phyloP scores from a whole-genome alignment of 2,113 vertebrate genomes.

The Gallinago undulata region DNA sequence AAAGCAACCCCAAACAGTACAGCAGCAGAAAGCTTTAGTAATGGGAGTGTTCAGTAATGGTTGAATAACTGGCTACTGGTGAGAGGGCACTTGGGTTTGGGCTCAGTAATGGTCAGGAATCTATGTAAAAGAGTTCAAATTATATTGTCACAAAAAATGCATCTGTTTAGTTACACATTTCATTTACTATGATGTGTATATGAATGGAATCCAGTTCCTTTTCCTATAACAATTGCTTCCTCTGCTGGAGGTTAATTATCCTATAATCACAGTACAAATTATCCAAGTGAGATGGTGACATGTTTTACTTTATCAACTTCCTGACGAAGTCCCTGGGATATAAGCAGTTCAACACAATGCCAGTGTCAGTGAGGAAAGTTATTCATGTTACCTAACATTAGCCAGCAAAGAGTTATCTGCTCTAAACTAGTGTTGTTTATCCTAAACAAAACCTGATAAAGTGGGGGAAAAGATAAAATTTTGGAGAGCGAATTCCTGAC shows the following conservation, averaged over 20 bases:
- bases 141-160: neutral
- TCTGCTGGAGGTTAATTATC: neutral
- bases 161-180: slow-evolving; percentile 7
- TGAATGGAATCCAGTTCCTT: neutral
- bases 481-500: neutral
- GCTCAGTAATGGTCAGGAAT: neutral
- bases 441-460: neutral
- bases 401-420: neutral
- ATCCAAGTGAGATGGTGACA: neutral
- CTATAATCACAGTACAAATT: neutral
- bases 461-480: neutral
- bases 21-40: neutral
- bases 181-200: neutral
- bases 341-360: neutral
- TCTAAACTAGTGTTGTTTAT: neutral
- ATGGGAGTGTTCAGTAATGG: neutral
- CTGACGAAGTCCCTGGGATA: neutral
- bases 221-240: neutral
- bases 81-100: neutral
- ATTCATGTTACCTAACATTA: neutral
- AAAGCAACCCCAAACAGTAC: neutral
- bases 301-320: neutral
- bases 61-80: neutral
- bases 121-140: neutral
- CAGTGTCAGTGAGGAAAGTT: neutral